Evolutionary conservation across 2,888 invertebrate genomes (phyloP).

Genomic region (Clitarchus hookeri): DNA sequence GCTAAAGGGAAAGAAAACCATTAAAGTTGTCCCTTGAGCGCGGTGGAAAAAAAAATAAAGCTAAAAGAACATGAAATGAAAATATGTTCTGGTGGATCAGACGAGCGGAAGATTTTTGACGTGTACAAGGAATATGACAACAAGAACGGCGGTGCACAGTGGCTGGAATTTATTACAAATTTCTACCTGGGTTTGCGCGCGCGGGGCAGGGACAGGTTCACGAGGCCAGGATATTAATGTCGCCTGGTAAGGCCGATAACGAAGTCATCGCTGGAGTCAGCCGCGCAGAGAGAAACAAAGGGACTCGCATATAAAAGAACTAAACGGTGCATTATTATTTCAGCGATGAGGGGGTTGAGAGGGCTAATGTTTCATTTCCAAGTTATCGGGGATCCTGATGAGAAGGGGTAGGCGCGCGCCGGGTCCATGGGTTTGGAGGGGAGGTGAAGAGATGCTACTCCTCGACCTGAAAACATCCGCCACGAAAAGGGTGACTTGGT

Average conservation of each 20-base stretch:
- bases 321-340: neutral
- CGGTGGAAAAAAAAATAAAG: neutral
- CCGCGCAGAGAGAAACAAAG: constrained; percentile 5
- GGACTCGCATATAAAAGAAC: neutral
- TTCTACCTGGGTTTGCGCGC: neutral
- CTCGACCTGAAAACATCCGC: neutral
- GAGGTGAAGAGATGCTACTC: neutral
- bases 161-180: constrained; percentile 8
- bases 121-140: neutral
- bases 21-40: constrained; percentile 12
- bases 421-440: neutral
- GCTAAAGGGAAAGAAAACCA: neutral
- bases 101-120: neutral
- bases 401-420: neutral
- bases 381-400: neutral
- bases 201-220: neutral
- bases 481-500: no score
- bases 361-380: constrained; percentile 14
- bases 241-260: neutral
- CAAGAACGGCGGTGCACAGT: neutral
- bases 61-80: constrained; percentile 16
- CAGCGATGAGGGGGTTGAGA: neutral
- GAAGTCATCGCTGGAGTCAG: constrained; percentile 8
- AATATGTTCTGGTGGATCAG: constrained; percentile 16
- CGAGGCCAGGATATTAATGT: neutral